A percentile compares a stretch with the other conserved stretches of the same genome.
Evolutionary conservation across 2,797 vertebrate species (phyloP).

Genomic region (Takifugu rubripes): DNA sequence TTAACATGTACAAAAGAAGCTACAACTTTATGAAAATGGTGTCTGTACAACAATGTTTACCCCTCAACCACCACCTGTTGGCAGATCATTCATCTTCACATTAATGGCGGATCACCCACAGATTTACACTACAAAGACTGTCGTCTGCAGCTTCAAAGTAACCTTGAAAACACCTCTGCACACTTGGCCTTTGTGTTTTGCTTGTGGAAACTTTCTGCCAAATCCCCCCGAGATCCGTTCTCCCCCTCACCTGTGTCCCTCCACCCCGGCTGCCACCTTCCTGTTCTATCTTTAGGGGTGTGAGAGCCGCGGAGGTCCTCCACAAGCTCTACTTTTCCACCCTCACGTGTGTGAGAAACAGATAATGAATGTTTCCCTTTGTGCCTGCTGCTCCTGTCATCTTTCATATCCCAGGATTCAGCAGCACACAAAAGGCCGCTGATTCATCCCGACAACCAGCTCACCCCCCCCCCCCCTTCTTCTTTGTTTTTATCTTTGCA

Average conservation of each 20-base stretch:
- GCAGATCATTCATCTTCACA: neutral
- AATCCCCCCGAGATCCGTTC: constrained; percentile 18
- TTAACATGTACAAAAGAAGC: no score
- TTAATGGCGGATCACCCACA: neutral
- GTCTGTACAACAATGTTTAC: neutral
- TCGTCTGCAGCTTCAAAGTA: neutral
- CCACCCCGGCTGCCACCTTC: constrained; percentile 21
- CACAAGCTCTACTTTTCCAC: constrained; percentile 21
- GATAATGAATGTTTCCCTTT: constrained; percentile 44
- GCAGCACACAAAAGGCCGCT: constrained; percentile 60
- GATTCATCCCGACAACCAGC: constrained; percentile 60
- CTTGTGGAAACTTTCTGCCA: constrained; percentile 8
- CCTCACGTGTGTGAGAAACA: constrained; percentile 26
- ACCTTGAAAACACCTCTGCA: constrained; percentile 5
- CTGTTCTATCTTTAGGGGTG: constrained; percentile 65
- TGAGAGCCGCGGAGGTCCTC: constrained; percentile 45
- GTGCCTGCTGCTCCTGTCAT: constrained; percentile 48
- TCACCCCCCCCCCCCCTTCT: constrained; percentile 9
- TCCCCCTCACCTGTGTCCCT: constrained; percentile 42
- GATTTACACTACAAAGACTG: neutral
- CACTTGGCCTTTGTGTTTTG: constrained; percentile 26
- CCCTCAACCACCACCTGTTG: neutral
- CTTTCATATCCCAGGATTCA: constrained; percentile 58
- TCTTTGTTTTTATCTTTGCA: constrained; percentile 34
- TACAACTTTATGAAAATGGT: no score